phyloP scores from a whole-genome alignment of 1,140 invertebrate genomes.

The Heliconius hewitsoni region DNA sequence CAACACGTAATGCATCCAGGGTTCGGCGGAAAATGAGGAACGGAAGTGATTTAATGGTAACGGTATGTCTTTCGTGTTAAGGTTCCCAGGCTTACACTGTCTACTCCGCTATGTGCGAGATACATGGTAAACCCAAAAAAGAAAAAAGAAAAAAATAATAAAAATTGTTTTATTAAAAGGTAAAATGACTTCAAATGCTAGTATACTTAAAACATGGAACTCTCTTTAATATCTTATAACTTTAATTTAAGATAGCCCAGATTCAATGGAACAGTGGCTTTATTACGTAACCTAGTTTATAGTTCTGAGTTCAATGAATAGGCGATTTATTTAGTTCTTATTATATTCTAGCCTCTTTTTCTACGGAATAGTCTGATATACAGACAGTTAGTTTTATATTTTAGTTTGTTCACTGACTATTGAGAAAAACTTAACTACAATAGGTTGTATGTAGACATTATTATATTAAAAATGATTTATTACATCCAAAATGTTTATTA shows the following conservation, averaged over 20 bases:
- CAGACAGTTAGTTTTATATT: too few relatives aligned
- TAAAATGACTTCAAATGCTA: background rate
- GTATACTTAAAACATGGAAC: background rate
- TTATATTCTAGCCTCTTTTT: background rate
- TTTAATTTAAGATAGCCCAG: constrained; percentile 6
- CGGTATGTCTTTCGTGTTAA: too few relatives aligned
- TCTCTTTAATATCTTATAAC: background rate
- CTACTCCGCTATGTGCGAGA: too few relatives aligned
- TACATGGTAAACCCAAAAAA: too few relatives aligned
- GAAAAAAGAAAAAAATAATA: too few relatives aligned
- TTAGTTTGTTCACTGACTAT: background rate
- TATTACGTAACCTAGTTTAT: constrained; percentile 1
- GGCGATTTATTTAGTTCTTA: constrained; percentile 1
- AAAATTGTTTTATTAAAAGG: background rate
- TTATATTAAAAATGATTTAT: background rate
- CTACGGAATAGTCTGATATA: background rate
- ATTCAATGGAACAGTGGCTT: background rate
- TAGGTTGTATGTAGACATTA: background rate
- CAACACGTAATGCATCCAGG: too few relatives aligned
- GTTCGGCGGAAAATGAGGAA: too few relatives aligned
- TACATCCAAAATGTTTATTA: background rate
- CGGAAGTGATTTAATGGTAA: too few relatives aligned
- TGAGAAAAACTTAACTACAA: background rate
- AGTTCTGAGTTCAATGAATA: constrained; percentile 12
- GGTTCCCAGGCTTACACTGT: too few relatives aligned